These are phyloP conservation scores for Ranitomeya imitator DNA, from an alignment of 2,113 vertebrate species.

Conservation along the genomic window DNA sequence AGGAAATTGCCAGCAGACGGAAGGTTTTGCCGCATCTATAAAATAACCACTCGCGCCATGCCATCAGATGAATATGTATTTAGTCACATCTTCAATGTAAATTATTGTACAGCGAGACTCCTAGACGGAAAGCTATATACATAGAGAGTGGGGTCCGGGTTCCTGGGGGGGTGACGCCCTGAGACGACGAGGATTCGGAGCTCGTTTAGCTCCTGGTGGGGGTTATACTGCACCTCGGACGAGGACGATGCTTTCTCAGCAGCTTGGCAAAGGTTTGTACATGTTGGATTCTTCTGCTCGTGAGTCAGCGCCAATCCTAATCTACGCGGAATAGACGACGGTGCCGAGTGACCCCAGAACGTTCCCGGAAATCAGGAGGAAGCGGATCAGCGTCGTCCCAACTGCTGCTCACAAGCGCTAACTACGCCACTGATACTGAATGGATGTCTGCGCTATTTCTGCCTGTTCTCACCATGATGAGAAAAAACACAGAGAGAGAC, in stretches of 20 bases:
- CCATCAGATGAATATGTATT: constrained; percentile 11
- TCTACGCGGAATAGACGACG: neutral
- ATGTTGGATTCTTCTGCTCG: constrained; percentile 33
- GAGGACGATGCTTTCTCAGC: neutral
- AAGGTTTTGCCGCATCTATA: neutral
- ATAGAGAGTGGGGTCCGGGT: neutral
- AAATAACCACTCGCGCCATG: neutral
- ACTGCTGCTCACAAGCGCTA: constrained; percentile 42
- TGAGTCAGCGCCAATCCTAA: constrained; percentile 19
- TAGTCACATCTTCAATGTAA: constrained; percentile 18
- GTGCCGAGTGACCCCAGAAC: constrained; percentile 21
- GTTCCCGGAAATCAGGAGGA: constrained; percentile 47
- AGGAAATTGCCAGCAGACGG: too few relatives aligned
- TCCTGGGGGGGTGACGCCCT: neutral
- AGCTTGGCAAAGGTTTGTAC: neutral
- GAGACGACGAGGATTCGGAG: neutral
- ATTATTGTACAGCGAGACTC: constrained; percentile 22
- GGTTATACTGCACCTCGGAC: constrained; percentile 6
- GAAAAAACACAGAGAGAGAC: neutral
- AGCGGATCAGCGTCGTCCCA: constrained; percentile 37
- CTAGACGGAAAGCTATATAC: constrained; percentile 41
- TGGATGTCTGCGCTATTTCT: constrained; percentile 33
- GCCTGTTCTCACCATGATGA: constrained; percentile 36
- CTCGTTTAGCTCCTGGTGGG: neutral
- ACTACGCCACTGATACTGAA: constrained; percentile 47